Evolutionary conservation across 1,140 invertebrate species (phyloP), one percentile per base, ranked within the genome.

Genomic region (Zaprionus davidi): DNA sequence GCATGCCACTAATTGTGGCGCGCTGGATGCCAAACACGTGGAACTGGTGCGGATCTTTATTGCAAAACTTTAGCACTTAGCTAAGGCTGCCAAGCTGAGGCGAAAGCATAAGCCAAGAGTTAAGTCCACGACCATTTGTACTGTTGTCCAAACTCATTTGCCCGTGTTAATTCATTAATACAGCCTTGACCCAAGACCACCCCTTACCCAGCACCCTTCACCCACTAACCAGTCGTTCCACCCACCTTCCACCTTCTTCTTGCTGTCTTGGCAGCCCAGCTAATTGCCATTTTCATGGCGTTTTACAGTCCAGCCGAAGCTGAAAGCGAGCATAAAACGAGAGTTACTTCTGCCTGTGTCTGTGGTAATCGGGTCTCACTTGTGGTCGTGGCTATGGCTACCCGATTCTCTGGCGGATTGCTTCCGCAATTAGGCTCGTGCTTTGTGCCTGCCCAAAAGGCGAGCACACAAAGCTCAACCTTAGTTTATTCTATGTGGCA

Each of bases 81-180:
- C 36, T 34, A 15, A 31, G 51, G 41, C 41, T 17, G 0, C 46
- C 9, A 17, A 41, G n/a, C 22, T 20, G 24, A 38, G 62, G 36
- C 5, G 28, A 36, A 28, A 71, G 56, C 59, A 62, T 34, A 51
- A 41, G 70, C 41, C 56, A 64, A 71, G 64, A 78, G 62, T 63
- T 75, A 71, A 73, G 66, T 28, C 55, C 66, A 58, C 55, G 66
- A 81, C 81, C 81, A 81, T 81, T 90, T 81, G 77, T 67, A 78
- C 55, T 76, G 75, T 76, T 90, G 87, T 76, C 73, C 66, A 60
- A 83, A 79, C 87, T 79, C 82, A 84, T 91, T 91, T 91, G 76
- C 73, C 73, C 87, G 73, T 87, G 87, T 91, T 91, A 91, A 91
- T 91, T 87, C 87, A 91, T 91, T 91, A 91, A 91, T 87, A 77